These are phyloP conservation scores for Nettapus auritus DNA, from an alignment of 2,113 vertebrate genomes.

Conservation along the genomic window DNA sequence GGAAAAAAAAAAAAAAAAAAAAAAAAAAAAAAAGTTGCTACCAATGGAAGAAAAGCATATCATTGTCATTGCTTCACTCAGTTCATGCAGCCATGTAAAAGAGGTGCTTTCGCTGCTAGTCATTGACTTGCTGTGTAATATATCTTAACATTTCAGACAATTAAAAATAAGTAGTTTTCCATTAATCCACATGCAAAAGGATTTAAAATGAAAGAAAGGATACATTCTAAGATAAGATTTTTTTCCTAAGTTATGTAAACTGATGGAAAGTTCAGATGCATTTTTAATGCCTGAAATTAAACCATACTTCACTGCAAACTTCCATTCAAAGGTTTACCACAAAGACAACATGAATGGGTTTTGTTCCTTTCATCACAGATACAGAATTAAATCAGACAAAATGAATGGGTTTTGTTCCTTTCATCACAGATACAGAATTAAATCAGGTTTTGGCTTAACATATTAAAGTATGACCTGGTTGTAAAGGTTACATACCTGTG, in stretches of 20 bases:
- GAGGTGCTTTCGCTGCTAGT: background rate
- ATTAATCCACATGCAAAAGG: background rate
- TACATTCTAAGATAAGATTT: background rate
- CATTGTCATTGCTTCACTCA: background rate
- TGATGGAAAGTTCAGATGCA: background rate
- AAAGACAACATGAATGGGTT: background rate
- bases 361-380: background rate
- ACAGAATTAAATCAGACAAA: background rate
- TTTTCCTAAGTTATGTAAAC: background rate
- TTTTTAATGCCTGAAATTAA: conserved; percentile 24
- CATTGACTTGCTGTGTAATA: background rate
- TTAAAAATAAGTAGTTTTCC: background rate
- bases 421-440: background rate
- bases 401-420: background rate
- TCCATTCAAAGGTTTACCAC: background rate
- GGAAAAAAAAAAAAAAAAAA: background rate
- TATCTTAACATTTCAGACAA: background rate
- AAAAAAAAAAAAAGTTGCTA: no score
- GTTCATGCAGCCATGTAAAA: background rate
- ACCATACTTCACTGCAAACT: background rate
- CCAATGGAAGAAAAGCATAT: background rate
- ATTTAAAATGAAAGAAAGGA: background rate
- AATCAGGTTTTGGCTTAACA: background rate
- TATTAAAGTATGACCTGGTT: background rate
- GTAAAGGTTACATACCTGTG: background rate